Percentiles rank a stretch among this genome's conserved stretches.
Conservation (phyloP, 1,140 invertebrate species). For the Brachionus sp. region DNA sequence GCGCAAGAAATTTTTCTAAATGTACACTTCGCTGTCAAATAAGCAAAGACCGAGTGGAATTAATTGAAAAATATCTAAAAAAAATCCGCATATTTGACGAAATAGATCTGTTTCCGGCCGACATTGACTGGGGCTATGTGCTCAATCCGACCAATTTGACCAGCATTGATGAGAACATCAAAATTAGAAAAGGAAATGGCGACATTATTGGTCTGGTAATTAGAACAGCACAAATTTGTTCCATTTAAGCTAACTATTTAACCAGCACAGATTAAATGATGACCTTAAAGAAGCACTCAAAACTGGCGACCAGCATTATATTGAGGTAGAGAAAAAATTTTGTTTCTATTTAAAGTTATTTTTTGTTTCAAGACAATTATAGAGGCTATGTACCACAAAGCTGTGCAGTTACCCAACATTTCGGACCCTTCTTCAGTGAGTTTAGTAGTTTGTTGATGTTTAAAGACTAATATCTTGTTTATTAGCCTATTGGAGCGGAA, state of each 20-base stretch:
- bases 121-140: slow-evolving; percentile 10
- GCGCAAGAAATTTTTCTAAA: neutral
- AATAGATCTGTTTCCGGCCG: slow-evolving; percentile 21
- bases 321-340: neutral
- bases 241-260: neutral
- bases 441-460: neutral
- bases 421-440: neutral
- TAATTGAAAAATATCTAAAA: slow-evolving; percentile 12
- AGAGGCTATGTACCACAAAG: slow-evolving; percentile 5
- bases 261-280: slow-evolving; percentile 11
- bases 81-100: slow-evolving; percentile 21
- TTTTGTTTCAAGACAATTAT: neutral
- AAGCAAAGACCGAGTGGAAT: neutral
- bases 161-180: neutral
- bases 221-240: neutral
- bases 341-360: neutral
- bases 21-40: neutral
- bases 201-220: slow-evolving; percentile 7
- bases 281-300: neutral
- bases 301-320: neutral
- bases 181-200: neutral
- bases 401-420: neutral
- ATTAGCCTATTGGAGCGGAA: neutral
- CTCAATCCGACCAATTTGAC: neutral
- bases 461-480: neutral